Conservation (phyloP, 2,888 invertebrate genomes). For the Watsonalla binaria region DNA sequence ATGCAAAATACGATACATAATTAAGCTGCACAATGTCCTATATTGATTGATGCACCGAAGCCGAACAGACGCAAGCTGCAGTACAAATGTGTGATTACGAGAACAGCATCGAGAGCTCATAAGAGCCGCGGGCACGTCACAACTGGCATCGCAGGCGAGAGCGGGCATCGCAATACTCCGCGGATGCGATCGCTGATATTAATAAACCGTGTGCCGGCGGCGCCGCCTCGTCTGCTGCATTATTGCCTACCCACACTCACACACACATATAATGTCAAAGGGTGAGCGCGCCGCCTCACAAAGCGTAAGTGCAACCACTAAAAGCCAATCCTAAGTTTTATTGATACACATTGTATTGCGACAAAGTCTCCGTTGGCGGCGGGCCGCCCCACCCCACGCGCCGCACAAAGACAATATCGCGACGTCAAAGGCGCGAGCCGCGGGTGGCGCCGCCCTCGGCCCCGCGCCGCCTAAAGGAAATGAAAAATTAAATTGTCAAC, state of each 20-base stretch:
- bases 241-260: slow-evolving; percentile 42
- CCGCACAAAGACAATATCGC: slow-evolving; percentile 79
- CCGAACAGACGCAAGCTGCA: neutral
- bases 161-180: slow-evolving; percentile 18
- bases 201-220: slow-evolving; percentile 49
- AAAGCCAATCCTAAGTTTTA: slow-evolving; percentile 80
- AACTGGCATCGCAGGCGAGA: slow-evolving; percentile 13
- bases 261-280: slow-evolving; percentile 73
- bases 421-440: slow-evolving; percentile 75
- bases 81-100: slow-evolving; percentile 2
- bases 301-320: slow-evolving; percentile 80
- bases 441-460: slow-evolving; percentile 48
- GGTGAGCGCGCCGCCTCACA: slow-evolving; percentile 77
- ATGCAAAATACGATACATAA: too few relatives aligned
- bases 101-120: slow-evolving; percentile 18
- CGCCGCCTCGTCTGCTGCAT: slow-evolving; percentile 61
- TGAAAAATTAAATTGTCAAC: slow-evolving; percentile 80
- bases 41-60: neutral
- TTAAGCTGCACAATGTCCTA: too few relatives aligned
- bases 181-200: slow-evolving; percentile 52
- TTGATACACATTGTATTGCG: slow-evolving; percentile 80
- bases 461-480: slow-evolving; percentile 71
- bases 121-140: slow-evolving; percentile 25
- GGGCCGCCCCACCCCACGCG: slow-evolving; percentile 71
- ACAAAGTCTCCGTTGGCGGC: slow-evolving; percentile 75